Evolutionary conservation across 2,797 vertebrate genomes (phyloP).

Genomic region (Sebastes cheni): DNA sequence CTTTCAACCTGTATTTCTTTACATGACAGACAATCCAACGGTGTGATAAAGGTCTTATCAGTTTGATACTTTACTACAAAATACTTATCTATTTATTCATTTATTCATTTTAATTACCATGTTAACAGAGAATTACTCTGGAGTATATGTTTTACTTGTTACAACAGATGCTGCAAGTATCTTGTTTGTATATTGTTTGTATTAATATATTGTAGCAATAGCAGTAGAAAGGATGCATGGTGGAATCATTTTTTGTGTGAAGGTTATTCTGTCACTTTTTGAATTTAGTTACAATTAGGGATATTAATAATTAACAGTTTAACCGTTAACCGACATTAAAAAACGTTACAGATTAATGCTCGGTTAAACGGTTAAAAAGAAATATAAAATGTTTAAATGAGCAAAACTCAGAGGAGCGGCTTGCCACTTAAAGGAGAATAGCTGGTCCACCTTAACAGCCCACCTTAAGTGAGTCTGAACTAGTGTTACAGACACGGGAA

Average conservation of each 20-base stretch:
- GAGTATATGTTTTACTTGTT: background rate
- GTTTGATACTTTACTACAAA: background rate
- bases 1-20: background rate
- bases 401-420: too few relatives aligned
- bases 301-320: too few relatives aligned
- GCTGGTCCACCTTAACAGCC: too few relatives aligned
- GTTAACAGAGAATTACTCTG: background rate
- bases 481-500: too few relatives aligned
- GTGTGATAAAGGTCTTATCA: slow-evolving; percentile 17
- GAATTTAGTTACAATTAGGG: background rate
- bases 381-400: too few relatives aligned
- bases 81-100: slow-evolving; percentile 3
- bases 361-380: too few relatives aligned
- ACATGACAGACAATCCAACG: background rate
- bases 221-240: background rate
- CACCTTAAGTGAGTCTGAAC: too few relatives aligned
- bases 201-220: background rate
- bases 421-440: too few relatives aligned
- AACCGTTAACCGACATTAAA: too few relatives aligned
- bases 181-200: background rate
- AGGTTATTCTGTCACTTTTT: background rate
- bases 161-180: background rate
- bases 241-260: background rate
- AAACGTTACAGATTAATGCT: too few relatives aligned
- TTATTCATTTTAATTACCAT: background rate